Base-by-base conservation (phyloP, 1,140 invertebrate genomes). In the Sitobion miscanthi region DNA sequence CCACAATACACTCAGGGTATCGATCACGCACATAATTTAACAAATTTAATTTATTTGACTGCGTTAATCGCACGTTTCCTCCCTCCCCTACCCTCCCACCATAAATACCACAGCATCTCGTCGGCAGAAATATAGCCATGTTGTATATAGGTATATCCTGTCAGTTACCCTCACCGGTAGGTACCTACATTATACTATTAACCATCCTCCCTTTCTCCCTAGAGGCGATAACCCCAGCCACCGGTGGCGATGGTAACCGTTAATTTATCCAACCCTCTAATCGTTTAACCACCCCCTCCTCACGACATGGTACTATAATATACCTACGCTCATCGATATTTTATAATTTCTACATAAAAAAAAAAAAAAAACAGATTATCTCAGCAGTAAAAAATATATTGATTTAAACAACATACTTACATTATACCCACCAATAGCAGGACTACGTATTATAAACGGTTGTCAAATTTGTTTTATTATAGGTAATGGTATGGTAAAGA, bases 1-100 rank as follows among this genome's bases (percentile, higher is more conserved):
- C 20, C 77, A 23, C 77, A 83, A 42, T 77, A 85, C 9, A 85
- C 35, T 17, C 35, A 1, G 25, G 9, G 85, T 87, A 87, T 49
- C 30, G 85, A 47, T 47, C 85, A 87, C 45, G n/a, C 85, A 38
- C 85, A 87, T 87, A 87, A 87, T 87, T 87, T 87, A 87, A 87
- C 85, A 47, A 87, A 47, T 87, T 87, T 47, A 87, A 87, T 87
- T 47, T 87, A 47, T 47, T 87, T 8, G 42, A 4, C 35, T 47
- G n/a, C 35, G 85, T 87, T 87, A 87, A 87, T 87, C 85, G 85
- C 85, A 47, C 30, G 82, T 42, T 20, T 83, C 21, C 77, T 14
- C 0, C 25, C 57, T 35, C 77, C 20, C n/a, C n/a, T 14, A 0
- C 17, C 21, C 35, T 30, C n/a, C 35, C 14, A 38, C 14, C 30